phyloP scores from a whole-genome alignment of 2,113 vertebrate species.

The Panurus biarmicus region DNA sequence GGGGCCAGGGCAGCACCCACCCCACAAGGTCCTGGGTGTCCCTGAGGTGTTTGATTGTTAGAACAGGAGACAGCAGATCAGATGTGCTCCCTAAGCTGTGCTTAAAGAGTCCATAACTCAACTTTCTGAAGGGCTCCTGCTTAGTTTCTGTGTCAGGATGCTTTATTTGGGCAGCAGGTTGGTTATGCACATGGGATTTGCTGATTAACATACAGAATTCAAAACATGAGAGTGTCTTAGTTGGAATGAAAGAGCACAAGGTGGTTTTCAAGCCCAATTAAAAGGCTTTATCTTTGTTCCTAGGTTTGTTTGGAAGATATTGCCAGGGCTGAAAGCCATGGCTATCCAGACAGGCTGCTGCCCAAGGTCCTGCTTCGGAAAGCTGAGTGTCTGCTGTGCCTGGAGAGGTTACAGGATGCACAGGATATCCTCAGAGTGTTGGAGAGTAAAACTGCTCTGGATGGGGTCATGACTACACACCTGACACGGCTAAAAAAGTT shows the following conservation, averaged over 20 bases:
- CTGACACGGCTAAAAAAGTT: conserved; percentile 43
- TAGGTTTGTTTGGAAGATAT: conserved; percentile 87
- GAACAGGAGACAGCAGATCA: background rate
- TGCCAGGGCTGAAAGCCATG: conserved; percentile 69
- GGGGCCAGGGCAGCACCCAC: background rate
- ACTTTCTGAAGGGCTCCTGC: background rate
- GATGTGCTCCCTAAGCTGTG: background rate
- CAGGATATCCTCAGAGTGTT: background rate
- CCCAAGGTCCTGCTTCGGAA: conserved; percentile 81
- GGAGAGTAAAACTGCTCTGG: conserved; percentile 8
- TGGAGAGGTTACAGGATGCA: conserved; percentile 58
- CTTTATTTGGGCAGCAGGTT: background rate
- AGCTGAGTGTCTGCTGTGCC: conserved; percentile 72
- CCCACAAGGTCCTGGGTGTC: background rate
- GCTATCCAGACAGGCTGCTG: conserved; percentile 79
- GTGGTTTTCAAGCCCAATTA: background rate
- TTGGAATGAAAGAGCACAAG: accelerated
- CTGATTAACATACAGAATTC: background rate
- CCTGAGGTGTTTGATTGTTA: background rate
- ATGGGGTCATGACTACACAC: background rate
- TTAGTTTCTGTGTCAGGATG: background rate
- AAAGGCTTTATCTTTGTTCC: background rate
- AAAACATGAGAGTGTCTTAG: background rate
- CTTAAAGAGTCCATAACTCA: background rate
- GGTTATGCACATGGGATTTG: accelerated